Conservation (phyloP, 2,797 vertebrate genomes). For the Fundulus diaphanus region DNA sequence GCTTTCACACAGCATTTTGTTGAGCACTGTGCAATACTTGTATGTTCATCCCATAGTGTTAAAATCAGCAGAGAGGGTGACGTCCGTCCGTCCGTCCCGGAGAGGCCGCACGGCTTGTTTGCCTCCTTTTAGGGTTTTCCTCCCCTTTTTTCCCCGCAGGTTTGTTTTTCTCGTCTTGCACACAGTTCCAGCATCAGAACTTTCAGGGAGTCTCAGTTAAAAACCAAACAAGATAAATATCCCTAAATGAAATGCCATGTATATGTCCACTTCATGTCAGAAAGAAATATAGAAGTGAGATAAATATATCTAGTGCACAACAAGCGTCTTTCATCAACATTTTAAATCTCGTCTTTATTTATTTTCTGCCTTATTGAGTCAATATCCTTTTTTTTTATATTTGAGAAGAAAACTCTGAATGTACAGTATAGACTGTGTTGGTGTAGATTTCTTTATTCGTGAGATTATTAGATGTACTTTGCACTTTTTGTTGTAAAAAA, state of each 20-base stretch:
- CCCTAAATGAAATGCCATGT: constrained; percentile 68
- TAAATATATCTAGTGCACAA: constrained; percentile 54
- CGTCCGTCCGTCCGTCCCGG: constrained; percentile 66
- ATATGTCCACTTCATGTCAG: constrained; percentile 79
- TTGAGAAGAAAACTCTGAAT: constrained; percentile 82
- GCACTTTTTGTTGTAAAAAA: constrained; percentile 80
- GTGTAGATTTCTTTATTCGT: constrained; percentile 73
- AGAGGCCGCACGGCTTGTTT: constrained; percentile 68
- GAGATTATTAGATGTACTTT: constrained; percentile 82
- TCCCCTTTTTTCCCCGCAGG: constrained; percentile 44
- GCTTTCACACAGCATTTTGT: constrained; percentile 92
- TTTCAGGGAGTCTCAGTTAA: constrained; percentile 77
- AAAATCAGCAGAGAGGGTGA: constrained; percentile 57
- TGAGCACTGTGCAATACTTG: constrained; percentile 96
- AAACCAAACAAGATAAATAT: constrained; percentile 66
- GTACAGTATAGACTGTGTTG: constrained; percentile 82
- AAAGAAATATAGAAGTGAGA: constrained; percentile 72
- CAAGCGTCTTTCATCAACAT: constrained; percentile 49
- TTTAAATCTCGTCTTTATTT: constrained; percentile 58
- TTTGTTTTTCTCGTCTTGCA: constrained; percentile 69
- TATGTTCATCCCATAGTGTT: constrained; percentile 81
- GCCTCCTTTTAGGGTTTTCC: constrained; percentile 66
- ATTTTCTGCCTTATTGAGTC: constrained; percentile 58
- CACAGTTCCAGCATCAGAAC: constrained; percentile 78
- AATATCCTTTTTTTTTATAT: constrained; percentile 80